phyloP scores from a whole-genome alignment of 2,113 vertebrate species.

The Vireo altiloquus region DNA sequence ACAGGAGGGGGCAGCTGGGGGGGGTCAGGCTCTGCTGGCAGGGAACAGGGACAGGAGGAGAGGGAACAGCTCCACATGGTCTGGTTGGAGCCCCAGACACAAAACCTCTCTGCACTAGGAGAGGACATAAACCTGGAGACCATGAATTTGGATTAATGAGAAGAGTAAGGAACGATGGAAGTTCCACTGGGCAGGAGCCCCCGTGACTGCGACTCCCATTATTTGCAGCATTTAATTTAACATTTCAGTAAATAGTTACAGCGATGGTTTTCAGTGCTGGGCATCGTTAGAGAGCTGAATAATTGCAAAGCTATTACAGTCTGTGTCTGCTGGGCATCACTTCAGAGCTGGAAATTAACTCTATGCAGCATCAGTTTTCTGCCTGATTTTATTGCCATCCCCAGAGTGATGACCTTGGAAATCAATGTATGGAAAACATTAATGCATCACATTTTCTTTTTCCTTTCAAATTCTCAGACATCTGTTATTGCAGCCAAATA shows the following conservation, averaged over 20 bases:
- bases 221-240: conserved; percentile 6
- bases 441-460: neutral
- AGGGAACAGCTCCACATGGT: accelerated
- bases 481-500: neutral
- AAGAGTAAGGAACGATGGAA: neutral
- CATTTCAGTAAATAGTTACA: conserved; percentile 6
- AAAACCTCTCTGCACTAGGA: neutral
- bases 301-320: neutral
- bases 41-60: neutral
- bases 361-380: neutral
- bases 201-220: neutral
- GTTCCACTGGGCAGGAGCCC: neutral
- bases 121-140: neutral
- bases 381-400: neutral
- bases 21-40: neutral
- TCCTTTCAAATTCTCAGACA: neutral
- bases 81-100: neutral
- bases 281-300: neutral
- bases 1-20: neutral
- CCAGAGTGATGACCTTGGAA: neutral
- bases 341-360: neutral
- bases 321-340: neutral
- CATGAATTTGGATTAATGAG: neutral
- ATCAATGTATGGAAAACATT: neutral
- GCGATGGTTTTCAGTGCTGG: neutral